Evolutionary conservation across 2,888 invertebrate genomes (phyloP), one percentile per base, ranked within the genome.

Genomic region (Geotrupes spiniger): DNA sequence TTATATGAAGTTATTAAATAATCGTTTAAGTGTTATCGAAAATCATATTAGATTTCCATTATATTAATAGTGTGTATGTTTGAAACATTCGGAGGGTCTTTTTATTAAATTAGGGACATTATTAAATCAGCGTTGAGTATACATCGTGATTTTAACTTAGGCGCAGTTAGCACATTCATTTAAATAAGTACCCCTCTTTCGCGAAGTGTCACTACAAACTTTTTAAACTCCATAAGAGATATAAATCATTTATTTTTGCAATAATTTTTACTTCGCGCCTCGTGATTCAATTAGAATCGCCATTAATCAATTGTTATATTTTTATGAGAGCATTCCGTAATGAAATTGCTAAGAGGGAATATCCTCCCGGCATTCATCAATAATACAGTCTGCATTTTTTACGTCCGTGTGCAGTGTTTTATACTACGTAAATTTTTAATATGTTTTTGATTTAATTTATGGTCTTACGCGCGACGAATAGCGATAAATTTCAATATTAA

Each of bases 291-390:
- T 72, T 72, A 70, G 67, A 60, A 63, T 62, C 59, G 63, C 68
- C 70, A 72, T 72, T 72, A 71, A 71, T 72, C 72, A 72, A 71
- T 69, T 66, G 69, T 67, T 70, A 68, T 69, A 68, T 67, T 69
- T 70, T 69, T 65, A 68, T 67, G 68, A 66, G 64, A 65, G 66
- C 66, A 67, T 68, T 65, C 63, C 63, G 61, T 67, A 70, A 71
- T 69, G 69, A 70, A 70, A 69, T 68, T 68, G 37, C 45, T 14
- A 48, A 49, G 50, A 50, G 53, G 56, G 56, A 54, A 47, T 45
- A 51, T 56, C 49, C 47, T 51, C 53, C 42, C 45, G 38, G 47
- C 53, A 56, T 56, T 50, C 46, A 53, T 56, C 56, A 56, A 56
- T 56, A 56, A 53, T 51, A 38, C 51, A 33, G 47, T 51, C 45